A percentile compares a stretch with the other conserved stretches of the same genome.
These are phyloP conservation scores for Andrena fulva DNA, from an alignment of 2,888 invertebrate species.

Conservation along the genomic window DNA sequence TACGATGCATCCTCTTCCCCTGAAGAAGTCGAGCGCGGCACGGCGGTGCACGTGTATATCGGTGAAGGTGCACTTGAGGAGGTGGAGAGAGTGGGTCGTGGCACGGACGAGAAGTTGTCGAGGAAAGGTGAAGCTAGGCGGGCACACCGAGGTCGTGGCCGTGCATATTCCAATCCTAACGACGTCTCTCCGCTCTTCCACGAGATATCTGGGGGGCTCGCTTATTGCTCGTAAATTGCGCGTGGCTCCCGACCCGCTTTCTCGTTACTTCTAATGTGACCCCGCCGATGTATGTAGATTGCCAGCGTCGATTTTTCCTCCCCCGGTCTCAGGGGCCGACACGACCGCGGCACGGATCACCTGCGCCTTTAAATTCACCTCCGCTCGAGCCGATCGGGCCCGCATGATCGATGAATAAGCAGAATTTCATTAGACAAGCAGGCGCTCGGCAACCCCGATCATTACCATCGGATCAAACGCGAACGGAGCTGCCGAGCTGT, in stretches of 20 bases:
- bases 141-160: conserved; percentile 80
- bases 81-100: conserved; percentile 75
- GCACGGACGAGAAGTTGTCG: conserved; percentile 70
- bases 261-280: conserved; percentile 75
- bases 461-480: neutral
- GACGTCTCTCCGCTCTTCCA: conserved; percentile 76
- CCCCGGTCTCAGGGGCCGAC: conserved; percentile 34
- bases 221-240: conserved; percentile 82
- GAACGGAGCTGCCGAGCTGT: neutral
- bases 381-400: conserved; percentile 33
- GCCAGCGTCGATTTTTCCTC: conserved; percentile 57
- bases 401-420: conserved; percentile 33
- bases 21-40: conserved; percentile 63
- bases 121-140: conserved; percentile 78
- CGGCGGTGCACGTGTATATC: conserved; percentile 59
- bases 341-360: conserved; percentile 57
- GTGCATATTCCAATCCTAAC: conserved; percentile 81
- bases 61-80: conserved; percentile 75
- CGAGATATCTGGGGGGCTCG: conserved; percentile 75
- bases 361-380: conserved; percentile 59
- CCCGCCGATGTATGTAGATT: conserved; percentile 72
- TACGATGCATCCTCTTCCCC: conserved; percentile 59
- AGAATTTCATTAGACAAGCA: conserved; percentile 36
- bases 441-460: neutral
- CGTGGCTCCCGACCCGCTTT: conserved; percentile 80